These are phyloP conservation scores for Parasteatoda tepidariorum DNA, from an alignment of 1,140 invertebrate genomes.

Conservation along the genomic window DNA sequence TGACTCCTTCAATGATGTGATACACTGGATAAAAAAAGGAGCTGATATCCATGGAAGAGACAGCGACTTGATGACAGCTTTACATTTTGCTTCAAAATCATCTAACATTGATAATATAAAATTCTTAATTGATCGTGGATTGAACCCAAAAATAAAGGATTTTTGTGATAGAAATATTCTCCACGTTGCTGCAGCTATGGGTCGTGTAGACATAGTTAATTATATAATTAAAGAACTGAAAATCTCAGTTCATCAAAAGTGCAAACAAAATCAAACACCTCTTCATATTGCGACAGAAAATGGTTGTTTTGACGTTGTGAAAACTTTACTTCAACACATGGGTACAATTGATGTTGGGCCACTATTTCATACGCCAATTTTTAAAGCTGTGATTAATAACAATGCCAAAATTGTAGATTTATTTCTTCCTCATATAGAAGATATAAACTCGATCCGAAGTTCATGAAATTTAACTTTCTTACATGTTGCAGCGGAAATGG, in stretches of 20 bases:
- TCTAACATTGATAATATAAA: slow-evolving; percentile 8
- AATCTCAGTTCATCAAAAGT: not conserved
- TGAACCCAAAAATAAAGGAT: not conserved
- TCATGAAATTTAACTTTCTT: not conserved
- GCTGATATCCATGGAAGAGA: slow-evolving; percentile 4
- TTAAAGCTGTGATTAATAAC: slow-evolving; percentile 18
- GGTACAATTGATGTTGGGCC: not conserved
- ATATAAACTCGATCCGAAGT: not conserved
- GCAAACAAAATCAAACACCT: slow-evolving; percentile 15
- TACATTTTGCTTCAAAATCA: slow-evolving; percentile 41
- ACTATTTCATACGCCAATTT: not conserved
- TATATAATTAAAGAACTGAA: slow-evolving; percentile 6
- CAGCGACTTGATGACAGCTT: not conserved
- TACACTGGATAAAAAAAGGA: slow-evolving; percentile 7
- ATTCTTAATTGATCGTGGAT: not conserved
- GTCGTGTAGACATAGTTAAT: not conserved
- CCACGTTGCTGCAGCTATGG: slow-evolving; percentile 15
- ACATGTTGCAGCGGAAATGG: slow-evolving; percentile 20
- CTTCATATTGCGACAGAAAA: slow-evolving; percentile 48
- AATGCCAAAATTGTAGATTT: slow-evolving; percentile 2
- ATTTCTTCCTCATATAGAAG: not conserved
- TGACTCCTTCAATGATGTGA: not conserved
- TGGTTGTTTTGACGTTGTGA: not conserved
- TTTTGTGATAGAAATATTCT: not conserved
- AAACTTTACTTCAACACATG: slow-evolving; percentile 10